Percentiles rank a stretch among this genome's conserved stretches.
Evolutionary conservation across 2,797 vertebrate species (phyloP).

Genomic region (Eulemur mongoz): DNA sequence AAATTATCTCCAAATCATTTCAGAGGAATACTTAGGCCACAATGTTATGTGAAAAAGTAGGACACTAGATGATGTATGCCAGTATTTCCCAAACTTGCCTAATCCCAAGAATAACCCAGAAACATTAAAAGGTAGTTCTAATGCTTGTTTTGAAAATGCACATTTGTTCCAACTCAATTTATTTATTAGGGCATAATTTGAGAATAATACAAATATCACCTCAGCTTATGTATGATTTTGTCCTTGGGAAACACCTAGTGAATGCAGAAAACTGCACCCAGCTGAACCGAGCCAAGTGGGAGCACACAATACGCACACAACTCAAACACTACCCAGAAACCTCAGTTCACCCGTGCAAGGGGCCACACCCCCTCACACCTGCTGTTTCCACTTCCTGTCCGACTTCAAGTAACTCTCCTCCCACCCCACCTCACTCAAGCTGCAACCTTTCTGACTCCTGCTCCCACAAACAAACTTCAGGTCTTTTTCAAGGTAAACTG

Average conservation of each 20-base stretch:
- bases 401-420: background rate
- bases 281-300: background rate
- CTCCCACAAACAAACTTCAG: background rate
- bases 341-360: fast-evolving
- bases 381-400: background rate
- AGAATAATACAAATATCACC: background rate
- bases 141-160: background rate
- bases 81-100: background rate
- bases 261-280: background rate
- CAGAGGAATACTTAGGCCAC: background rate
- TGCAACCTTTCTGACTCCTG: background rate
- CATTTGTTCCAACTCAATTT: background rate
- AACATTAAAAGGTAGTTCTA: background rate
- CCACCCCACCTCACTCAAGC: fast-evolving
- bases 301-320: background rate
- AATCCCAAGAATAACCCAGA: background rate
- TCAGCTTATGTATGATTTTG: background rate
- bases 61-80: background rate
- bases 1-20: background rate
- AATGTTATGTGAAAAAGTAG: background rate
- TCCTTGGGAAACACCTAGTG: background rate
- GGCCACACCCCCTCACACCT: background rate
- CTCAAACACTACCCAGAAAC: background rate
- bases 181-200: background rate
- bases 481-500: background rate